Conservation (phyloP, 1,140 invertebrate species). For the Phymastichus coffea region DNA sequence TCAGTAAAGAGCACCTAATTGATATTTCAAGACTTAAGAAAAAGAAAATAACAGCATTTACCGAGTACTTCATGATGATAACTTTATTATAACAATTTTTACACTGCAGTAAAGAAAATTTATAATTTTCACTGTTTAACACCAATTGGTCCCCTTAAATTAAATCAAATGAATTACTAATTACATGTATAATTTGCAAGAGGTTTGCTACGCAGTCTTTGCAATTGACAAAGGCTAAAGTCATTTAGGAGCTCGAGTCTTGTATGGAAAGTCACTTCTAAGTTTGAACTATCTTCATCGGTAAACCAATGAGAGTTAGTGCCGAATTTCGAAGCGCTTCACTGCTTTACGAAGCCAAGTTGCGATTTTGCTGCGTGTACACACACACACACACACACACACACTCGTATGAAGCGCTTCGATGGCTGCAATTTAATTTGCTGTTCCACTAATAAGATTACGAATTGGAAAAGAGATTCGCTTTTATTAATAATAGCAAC, state of each 20-base stretch:
- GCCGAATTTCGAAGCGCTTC: conserved; percentile 6
- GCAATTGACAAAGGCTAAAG: conserved; percentile 22
- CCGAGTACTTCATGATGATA: too few species aligned
- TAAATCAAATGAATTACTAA: conserved; percentile 12
- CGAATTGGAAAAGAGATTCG: too few species aligned
- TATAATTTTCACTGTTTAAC: too few species aligned
- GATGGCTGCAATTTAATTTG: conserved; percentile 18
- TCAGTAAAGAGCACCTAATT: too few species aligned
- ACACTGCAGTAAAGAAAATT: too few species aligned
- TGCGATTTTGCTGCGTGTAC: neutral
- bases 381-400: neutral
- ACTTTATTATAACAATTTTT: too few species aligned
- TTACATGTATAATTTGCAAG: conserved; percentile 9
- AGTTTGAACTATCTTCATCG: conserved; percentile 20
- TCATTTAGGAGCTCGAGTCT: conserved; percentile 1
- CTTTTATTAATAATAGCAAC: too few species aligned
- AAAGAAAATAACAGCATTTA: neutral
- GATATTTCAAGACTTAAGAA: conserved; percentile 15
- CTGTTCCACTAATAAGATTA: conserved; percentile 1
- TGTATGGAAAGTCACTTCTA: conserved; percentile 20
- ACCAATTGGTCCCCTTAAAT: neutral
- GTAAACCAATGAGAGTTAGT: conserved; percentile 22
- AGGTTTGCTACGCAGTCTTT: conserved; percentile 9
- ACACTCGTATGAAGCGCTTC: too few species aligned
- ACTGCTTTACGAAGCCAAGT: conserved; percentile 10